phyloP scores from a whole-genome alignment of 35 echinoderm and acorn worm genomes.

The Lytechinus pictus region DNA sequence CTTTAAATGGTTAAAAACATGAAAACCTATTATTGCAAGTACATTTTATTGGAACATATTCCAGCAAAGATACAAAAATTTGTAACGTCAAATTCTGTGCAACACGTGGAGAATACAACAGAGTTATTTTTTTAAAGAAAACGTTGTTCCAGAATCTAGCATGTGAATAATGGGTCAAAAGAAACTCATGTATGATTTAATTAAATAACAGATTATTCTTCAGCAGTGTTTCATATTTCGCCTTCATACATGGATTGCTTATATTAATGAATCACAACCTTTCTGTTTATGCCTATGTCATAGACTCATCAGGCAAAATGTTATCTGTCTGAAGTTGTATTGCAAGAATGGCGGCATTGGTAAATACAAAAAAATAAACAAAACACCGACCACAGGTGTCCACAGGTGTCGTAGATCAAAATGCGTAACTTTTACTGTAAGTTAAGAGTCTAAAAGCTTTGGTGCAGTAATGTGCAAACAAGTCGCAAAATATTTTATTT shows the following conservation, averaged over 20 bases:
- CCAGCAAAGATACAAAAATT: neutral
- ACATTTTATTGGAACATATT: neutral
- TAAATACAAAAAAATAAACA: neutral
- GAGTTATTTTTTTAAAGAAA: neutral
- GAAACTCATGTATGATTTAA: neutral
- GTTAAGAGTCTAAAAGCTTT: neutral
- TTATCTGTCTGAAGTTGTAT: neutral
- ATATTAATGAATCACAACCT: neutral
- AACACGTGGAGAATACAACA: neutral
- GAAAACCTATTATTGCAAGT: conserved; percentile 11
- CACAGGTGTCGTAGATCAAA: too few species aligned
- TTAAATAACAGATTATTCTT: neutral
- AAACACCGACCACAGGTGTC: too few species aligned
- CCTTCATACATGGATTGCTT: conserved; percentile 1
- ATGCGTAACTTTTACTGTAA: too few species aligned
- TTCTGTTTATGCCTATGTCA: neutral
- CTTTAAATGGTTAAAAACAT: neutral
- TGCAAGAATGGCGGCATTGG: neutral
- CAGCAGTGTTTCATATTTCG: neutral
- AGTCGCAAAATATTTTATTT: too few species aligned
- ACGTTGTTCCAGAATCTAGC: neutral
- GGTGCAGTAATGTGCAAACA: neutral
- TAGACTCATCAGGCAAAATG: neutral
- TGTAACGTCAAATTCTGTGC: neutral
- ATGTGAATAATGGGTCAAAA: neutral